A percentile compares a stretch with the other conserved stretches of the same genome.
Evolutionary conservation across 2,113 vertebrate genomes (phyloP).

Genomic region (Sinocyclocheilus maitianheensis): DNA sequence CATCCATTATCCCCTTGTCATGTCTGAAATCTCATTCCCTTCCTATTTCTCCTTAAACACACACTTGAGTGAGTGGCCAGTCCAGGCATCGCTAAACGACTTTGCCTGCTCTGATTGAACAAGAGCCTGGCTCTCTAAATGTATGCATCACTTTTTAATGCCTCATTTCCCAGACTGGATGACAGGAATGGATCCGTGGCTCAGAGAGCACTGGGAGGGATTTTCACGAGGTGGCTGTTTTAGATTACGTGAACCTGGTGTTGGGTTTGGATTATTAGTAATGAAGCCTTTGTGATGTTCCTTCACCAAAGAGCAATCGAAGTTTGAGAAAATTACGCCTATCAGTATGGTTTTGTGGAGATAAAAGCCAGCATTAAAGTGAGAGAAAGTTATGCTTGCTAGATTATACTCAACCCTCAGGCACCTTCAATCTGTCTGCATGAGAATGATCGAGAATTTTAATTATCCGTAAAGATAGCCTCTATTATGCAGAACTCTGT

Average conservation of each 20-base stretch:
- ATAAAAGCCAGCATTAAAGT: background rate
- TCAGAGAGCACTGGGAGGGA: background rate
- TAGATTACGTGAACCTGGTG: constrained; percentile 11
- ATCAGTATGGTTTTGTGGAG: background rate
- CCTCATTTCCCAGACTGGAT: constrained; percentile 67
- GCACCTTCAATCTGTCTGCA: constrained; percentile 10
- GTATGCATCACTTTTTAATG: constrained; percentile 71
- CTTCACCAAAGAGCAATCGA: background rate
- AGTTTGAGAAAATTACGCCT: background rate
- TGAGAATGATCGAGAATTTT: constrained; percentile 28
- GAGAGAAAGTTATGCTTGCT: background rate
- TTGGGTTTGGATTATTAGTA: constrained; percentile 6
- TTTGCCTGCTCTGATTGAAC: constrained; percentile 67
- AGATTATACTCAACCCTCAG: constrained; percentile 32
- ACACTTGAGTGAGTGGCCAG: constrained; percentile 37
- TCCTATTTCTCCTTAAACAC: constrained; percentile 32
- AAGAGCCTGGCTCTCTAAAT: constrained; percentile 67
- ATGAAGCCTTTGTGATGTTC: background rate
- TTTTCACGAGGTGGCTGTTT: background rate
- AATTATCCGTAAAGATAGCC: constrained; percentile 22
- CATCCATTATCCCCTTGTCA: constrained; percentile 32
- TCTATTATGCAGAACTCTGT: background rate
- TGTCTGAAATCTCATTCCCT: constrained; percentile 21
- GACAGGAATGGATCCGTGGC: constrained; percentile 56
- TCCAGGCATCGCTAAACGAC: constrained; percentile 50